These are phyloP conservation scores for Aurelia aurita DNA, from an alignment of 30 jellyfish, hydroid and myxozoan species.

Conservation along the genomic window DNA sequence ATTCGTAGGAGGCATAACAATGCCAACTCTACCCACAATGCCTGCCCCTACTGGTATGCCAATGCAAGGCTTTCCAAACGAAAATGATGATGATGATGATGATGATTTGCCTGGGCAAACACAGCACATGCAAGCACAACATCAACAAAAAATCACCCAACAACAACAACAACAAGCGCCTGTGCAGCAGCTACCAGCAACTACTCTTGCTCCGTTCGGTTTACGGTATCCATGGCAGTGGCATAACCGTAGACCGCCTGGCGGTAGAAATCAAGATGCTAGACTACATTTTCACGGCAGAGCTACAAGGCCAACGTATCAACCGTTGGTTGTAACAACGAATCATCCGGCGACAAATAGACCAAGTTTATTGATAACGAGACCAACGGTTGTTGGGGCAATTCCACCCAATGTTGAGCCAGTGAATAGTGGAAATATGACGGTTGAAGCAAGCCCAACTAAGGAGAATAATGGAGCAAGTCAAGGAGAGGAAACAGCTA, in stretches of 20 bases:
- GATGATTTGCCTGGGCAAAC: slow-evolving; percentile 4
- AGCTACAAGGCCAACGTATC: slow-evolving; percentile 9
- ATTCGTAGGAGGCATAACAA: slow-evolving; percentile 47
- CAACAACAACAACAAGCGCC: slow-evolving; percentile 37
- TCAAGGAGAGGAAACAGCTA: no score
- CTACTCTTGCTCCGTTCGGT: slow-evolving; percentile 49
- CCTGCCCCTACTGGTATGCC: slow-evolving; percentile 57
- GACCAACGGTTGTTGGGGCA: slow-evolving; percentile 17
- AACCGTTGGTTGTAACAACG: slow-evolving; percentile 41
- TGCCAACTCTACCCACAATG: slow-evolving; percentile 63
- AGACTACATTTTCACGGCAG: slow-evolving; percentile 60
- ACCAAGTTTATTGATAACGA: slow-evolving; percentile 1
- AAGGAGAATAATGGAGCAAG: no score
- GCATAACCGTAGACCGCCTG: slow-evolving; percentile 60
- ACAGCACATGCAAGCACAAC: no score
- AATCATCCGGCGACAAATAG: not conserved
- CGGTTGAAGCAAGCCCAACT: no score
- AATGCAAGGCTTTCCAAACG: slow-evolving; percentile 38
- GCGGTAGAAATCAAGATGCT: slow-evolving; percentile 20
- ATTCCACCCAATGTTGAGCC: not conserved
- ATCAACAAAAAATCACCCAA: not conserved
- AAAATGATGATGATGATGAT: slow-evolving; percentile 50
- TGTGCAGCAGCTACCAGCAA: slow-evolving; percentile 9
- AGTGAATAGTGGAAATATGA: no score
- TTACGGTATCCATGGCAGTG: slow-evolving; percentile 72